Base-by-base conservation (phyloP, 2,113 vertebrate species). In the Bubo scandiacus region DNA sequence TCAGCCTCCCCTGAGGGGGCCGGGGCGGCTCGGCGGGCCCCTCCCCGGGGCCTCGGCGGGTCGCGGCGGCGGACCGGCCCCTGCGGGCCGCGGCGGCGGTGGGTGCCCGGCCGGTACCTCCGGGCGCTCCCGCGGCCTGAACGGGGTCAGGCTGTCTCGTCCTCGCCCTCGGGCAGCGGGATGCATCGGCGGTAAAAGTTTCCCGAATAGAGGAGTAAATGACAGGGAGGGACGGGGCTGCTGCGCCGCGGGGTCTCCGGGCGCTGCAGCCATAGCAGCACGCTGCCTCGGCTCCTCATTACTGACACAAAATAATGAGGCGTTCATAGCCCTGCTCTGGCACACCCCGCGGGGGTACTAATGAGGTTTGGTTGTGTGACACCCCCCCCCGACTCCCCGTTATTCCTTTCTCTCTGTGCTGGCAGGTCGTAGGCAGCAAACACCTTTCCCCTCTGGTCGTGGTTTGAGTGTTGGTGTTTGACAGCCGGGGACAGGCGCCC, bases 241-340 rank as follows among this genome's bases (percentile, higher is more conserved):
- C 43, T 12, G 25, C 19, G 26, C 65, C 36, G 40, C 29, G 52
- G 88, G 55, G 30, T 32, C 9, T 42, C 12, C 17, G 90, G 86
- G 70, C 34, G n/a, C 32, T 2, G 92, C 82, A 55, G 92, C 82
- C 77, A 34, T 26, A 5, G 87, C 63, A 10, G 63, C 65, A 5
- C 38, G 23, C 66, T 42, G 66, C 73, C 67, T 27, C 34, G 5
- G 45, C 62, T 13, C 16, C 36, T 3, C 0, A 1, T 7, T 8
- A 3, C 2, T 3, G 22, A 3, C 51, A 1, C 14, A 1, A 1
- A 12, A 2, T 9, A 57, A 5, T 15, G 29, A 27, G 14, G 29
- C 49, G 2, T 22, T 22, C 15, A 0, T 3, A 17, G 29, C 52
- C 20, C 3, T 4, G 65, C 59, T 13, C 8, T 8, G 2, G 3